Evolutionary conservation across 2,113 vertebrate genomes (phyloP), one percentile per base, ranked within the genome.

Genomic region (Galbula dea): DNA sequence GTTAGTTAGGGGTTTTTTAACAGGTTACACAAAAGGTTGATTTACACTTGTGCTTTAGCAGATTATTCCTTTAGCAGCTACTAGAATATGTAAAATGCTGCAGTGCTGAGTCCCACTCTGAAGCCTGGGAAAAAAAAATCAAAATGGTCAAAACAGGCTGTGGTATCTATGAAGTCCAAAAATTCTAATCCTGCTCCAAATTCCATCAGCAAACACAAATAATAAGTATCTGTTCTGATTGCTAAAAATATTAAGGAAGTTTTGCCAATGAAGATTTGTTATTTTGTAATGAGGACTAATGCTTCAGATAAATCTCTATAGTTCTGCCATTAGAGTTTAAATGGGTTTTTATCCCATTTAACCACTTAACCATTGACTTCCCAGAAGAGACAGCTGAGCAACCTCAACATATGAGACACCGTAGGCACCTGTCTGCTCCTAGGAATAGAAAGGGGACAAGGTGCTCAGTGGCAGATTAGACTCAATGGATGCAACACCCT

Each of bases 261-360:
- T 73, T 30, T 37, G 36, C 20, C 59, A 67, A 65, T 11, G 39
- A 94, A 81, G 92, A 93, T 90, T 79, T 88, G 83, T 89, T 94
- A 76, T 24, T 94, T 73, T 68, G 62, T 90, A 95, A 96, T 29
- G 73, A 87, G 83, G 73, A 66, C 61, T 86, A 93, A 97, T 68
- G 54, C 65, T 66, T 80, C 43, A 61, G 79, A 85, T 81, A 95
- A 94, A 91, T 69, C 80, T 86, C 84, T 77, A 82, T 95, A 89
- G 96, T 84, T 95, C 67, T 90, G 77, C 68, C 43, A 55, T 82
- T 43, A 43, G 41, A 43, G 41, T 43, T 85, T 88, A 57, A 94
- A 94, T 43, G 41, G 41, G 41, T 43, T 43, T 43, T 43, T 15
- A 95, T 92, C 82, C 87, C 75, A 71, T 86, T 90, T 91, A 95